Percentiles rank a stretch among this genome's conserved stretches.
Conservation (phyloP, 1,140 invertebrate genomes). For the Eciton burchellii region DNA sequence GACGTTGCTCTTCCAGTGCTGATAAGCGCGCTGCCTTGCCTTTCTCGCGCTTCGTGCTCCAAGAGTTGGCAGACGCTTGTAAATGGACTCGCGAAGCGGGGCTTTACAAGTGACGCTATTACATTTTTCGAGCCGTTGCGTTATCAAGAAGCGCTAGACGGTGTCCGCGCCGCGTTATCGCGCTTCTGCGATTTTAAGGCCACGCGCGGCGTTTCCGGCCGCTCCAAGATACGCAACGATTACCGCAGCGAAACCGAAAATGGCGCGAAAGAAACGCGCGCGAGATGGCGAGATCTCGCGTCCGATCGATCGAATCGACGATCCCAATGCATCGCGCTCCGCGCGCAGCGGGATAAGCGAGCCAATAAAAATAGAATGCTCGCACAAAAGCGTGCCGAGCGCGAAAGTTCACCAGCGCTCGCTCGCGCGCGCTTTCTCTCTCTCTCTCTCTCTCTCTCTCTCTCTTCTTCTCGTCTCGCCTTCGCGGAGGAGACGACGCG, state of each 20-base stretch:
- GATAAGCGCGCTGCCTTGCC: too few species aligned
- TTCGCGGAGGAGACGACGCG: constrained; percentile 51
- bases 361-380: constrained; percentile 51
- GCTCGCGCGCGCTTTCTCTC: neutral
- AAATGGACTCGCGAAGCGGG: too few species aligned
- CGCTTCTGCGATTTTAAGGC: neutral
- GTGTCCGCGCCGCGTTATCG: constrained; percentile 15
- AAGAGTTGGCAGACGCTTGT: too few species aligned
- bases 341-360: constrained; percentile 29
- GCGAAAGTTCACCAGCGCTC: constrained; percentile 51
- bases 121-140: neutral
- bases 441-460: neutral
- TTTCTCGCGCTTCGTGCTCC: too few species aligned
- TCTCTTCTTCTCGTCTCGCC: neutral
- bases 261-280: neutral
- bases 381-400: constrained; percentile 56
- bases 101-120: neutral
- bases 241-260: constrained; percentile 2
- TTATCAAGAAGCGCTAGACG: too few species aligned
- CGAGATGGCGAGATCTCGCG: too few species aligned
- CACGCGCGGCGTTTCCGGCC: constrained; percentile 22
- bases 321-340: constrained; percentile 35
- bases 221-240: constrained; percentile 26
- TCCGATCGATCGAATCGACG: too few species aligned
- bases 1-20: too few species aligned